A percentile compares a stretch with the other conserved stretches of the same genome.
phyloP scores from a whole-genome alignment of 2,888 invertebrate species.

The Melieria omissa region DNA sequence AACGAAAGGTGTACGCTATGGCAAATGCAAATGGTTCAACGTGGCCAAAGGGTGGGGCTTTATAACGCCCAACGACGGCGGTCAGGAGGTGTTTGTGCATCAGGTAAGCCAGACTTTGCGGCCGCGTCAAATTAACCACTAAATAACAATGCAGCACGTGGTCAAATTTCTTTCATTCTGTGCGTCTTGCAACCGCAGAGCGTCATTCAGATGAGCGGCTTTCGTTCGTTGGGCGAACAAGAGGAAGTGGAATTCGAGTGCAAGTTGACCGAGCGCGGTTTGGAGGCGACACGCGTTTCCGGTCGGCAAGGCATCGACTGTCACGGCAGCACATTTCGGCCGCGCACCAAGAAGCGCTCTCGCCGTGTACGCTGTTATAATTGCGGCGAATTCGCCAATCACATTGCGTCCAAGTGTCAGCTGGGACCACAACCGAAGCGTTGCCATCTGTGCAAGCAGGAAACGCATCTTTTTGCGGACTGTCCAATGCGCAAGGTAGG shows the following conservation, averaged over 20 bases:
- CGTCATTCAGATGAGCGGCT: constrained; percentile 90
- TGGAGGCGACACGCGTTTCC: constrained; percentile 87
- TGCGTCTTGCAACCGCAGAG: constrained; percentile 71
- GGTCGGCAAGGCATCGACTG: constrained; percentile 80
- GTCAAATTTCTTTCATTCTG: background rate
- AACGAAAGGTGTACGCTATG: constrained; percentile 70
- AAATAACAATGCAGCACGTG: background rate
- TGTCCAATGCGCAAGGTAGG: constrained; percentile 75
- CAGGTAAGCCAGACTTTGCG: constrained; percentile 73
- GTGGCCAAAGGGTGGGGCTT: constrained; percentile 96
- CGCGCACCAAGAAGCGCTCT: constrained; percentile 77
- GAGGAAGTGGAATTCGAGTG: constrained; percentile 91
- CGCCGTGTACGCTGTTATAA: constrained; percentile 93
- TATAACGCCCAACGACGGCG: constrained; percentile 89
- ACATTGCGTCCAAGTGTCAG: constrained; percentile 90
- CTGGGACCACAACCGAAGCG: constrained; percentile 90
- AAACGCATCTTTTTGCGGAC: constrained; percentile 89
- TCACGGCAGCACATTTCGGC: constrained; percentile 83
- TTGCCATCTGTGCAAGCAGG: constrained; percentile 90
- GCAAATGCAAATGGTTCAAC: constrained; percentile 95
- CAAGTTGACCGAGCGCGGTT: constrained; percentile 84
- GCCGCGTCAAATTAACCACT: background rate
- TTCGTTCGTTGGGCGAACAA: constrained; percentile 84
- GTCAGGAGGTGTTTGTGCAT: constrained; percentile 93
- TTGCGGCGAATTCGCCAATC: constrained; percentile 92